A percentile compares a stretch with the other conserved stretches of the same genome.
Conservation (phyloP, 2,113 vertebrate genomes). For the Lophius piscatorius region DNA sequence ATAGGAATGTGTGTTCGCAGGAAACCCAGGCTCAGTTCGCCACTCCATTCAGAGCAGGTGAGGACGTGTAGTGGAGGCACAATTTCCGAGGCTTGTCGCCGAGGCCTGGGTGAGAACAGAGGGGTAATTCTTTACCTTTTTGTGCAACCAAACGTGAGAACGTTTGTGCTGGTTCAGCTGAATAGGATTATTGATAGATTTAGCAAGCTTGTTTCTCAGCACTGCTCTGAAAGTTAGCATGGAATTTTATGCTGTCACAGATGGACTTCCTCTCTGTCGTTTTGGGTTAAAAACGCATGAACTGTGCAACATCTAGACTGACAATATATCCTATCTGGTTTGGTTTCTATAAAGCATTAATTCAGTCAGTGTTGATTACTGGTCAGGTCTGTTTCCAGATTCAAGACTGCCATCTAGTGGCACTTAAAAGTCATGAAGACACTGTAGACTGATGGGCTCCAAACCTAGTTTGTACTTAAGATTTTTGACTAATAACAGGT, state of each 20-base stretch:
- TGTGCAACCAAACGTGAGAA: constrained; percentile 53
- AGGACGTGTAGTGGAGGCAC: constrained; percentile 65
- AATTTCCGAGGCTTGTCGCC: constrained; percentile 74
- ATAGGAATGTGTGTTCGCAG: constrained; percentile 78
- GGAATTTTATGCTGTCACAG: constrained; percentile 16
- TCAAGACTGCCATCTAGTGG: constrained; percentile 83
- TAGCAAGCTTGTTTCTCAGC: constrained; percentile 36
- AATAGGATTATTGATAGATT: constrained; percentile 34
- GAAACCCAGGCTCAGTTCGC: constrained; percentile 62
- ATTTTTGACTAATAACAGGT: neutral
- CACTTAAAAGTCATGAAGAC: constrained; percentile 1
- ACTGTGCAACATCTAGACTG: constrained; percentile 25
- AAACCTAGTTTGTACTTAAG: neutral
- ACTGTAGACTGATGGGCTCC: neutral
- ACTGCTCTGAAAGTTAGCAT: constrained; percentile 28
- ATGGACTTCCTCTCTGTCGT: constrained; percentile 22
- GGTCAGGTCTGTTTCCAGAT: constrained; percentile 54
- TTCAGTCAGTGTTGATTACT: neutral
- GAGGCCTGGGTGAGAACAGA: constrained; percentile 36
- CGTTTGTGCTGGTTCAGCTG: constrained; percentile 43
- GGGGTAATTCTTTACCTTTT: constrained; percentile 43
- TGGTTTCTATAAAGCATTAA: constrained; percentile 37
- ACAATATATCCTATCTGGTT: constrained; percentile 45
- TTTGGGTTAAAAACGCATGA: constrained; percentile 29
- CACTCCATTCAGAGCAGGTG: constrained; percentile 72